These are phyloP conservation scores for Conopomorpha cramerella DNA, from an alignment of 1,140 invertebrate genomes.

Conservation along the genomic window DNA sequence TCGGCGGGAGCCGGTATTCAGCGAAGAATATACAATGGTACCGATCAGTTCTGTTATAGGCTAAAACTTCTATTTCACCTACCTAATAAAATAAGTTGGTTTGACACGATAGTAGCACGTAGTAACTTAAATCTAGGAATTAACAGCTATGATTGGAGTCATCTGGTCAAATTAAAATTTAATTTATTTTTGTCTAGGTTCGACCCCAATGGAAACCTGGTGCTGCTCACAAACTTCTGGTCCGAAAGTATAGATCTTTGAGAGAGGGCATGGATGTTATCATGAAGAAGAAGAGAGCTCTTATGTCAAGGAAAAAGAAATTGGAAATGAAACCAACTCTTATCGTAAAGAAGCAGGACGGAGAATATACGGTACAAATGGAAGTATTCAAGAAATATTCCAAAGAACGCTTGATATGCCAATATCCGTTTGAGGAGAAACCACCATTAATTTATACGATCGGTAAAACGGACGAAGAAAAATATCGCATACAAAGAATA, in stretches of 20 bases:
- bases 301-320: slow-evolving; percentile 44
- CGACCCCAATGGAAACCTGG: slow-evolving; percentile 43
- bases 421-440: slow-evolving; percentile 50
- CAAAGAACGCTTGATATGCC: slow-evolving; percentile 34
- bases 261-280: slow-evolving; percentile 34
- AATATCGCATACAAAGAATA: slow-evolving; percentile 28
- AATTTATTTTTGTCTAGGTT: slow-evolving; percentile 17
- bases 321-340: slow-evolving; percentile 41
- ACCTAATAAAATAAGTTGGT: too few species aligned
- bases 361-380: slow-evolving; percentile 49
- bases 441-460: slow-evolving; percentile 39
- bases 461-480: slow-evolving; percentile 46
- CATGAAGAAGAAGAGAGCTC: slow-evolving; percentile 43
- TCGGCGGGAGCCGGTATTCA: too few species aligned
- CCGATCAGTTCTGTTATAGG: too few species aligned
- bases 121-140: neutral
- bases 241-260: slow-evolving; percentile 31
- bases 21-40: too few species aligned
- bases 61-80: too few species aligned
- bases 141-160: neutral
- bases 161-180: neutral
- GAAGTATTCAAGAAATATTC: slow-evolving; percentile 51
- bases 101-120: too few species aligned
- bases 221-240: slow-evolving; percentile 33
- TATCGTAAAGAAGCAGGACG: slow-evolving; percentile 35